phyloP scores from a whole-genome alignment of 2,113 vertebrate genomes.

The Cavia aperea region DNA sequence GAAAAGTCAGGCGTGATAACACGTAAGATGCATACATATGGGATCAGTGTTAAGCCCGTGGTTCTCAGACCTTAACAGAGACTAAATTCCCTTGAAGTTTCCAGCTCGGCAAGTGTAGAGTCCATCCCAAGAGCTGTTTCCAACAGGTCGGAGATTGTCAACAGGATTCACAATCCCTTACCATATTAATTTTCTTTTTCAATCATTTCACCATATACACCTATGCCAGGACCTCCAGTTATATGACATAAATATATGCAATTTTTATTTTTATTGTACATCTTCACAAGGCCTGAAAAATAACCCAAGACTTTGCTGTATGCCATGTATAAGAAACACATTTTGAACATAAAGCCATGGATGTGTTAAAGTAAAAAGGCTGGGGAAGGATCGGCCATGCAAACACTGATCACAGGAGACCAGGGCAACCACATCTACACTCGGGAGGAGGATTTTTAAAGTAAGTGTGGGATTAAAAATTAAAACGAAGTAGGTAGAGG shows the following conservation, averaged over 20 bases:
- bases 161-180: background rate
- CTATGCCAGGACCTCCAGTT: background rate
- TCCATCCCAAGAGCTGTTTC: background rate
- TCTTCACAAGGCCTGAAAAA: background rate
- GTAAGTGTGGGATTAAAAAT: background rate
- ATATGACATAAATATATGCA: no score
- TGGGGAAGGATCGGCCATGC: background rate
- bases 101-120: background rate
- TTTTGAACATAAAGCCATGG: background rate
- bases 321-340: background rate
- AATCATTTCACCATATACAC: background rate
- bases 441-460: background rate
- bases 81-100: background rate
- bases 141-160: background rate
- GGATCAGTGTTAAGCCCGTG: background rate
- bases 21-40: background rate
- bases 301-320: background rate
- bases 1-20: background rate
- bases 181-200: background rate
- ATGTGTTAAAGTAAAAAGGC: background rate
- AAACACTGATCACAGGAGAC: background rate
- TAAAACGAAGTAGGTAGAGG: background rate
- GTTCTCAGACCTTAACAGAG: background rate
- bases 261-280: background rate
- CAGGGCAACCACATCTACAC: background rate